Conservation (phyloP, 2,113 vertebrate species). For the Salvelinus namaycush region DNA sequence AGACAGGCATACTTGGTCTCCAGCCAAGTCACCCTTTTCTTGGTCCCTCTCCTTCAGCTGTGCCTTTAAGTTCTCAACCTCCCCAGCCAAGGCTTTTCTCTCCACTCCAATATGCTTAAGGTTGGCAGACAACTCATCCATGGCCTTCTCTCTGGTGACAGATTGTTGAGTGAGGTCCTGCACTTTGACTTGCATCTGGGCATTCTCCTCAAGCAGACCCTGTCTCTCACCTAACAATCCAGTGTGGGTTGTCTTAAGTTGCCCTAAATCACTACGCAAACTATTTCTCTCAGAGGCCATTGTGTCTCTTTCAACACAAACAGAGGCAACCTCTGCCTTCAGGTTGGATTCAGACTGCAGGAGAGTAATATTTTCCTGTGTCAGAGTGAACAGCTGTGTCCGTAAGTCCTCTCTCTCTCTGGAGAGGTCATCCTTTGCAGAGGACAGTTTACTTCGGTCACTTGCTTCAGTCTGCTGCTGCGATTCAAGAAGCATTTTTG, state of each 20-base stretch:
- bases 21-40: slow-evolving; percentile 65
- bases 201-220: slow-evolving; percentile 64
- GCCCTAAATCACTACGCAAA: slow-evolving; percentile 54
- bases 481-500: slow-evolving; percentile 69
- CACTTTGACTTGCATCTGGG: slow-evolving; percentile 54
- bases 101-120: slow-evolving; percentile 75
- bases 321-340: slow-evolving; percentile 56
- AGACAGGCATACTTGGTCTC: slow-evolving; percentile 64
- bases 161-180: slow-evolving; percentile 59
- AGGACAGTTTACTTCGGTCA: slow-evolving; percentile 64
- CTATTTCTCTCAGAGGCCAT: slow-evolving; percentile 42
- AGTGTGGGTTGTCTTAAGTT: slow-evolving; percentile 56
- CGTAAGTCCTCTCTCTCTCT: slow-evolving; percentile 71
- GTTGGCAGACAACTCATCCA: slow-evolving; percentile 68
- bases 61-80: slow-evolving; percentile 67
- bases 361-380: slow-evolving; percentile 69
- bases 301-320: slow-evolving; percentile 48
- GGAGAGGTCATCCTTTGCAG: slow-evolving; percentile 65
- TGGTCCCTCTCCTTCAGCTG: slow-evolving; percentile 63
- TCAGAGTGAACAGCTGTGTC: slow-evolving; percentile 61
- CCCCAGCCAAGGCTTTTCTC: slow-evolving; percentile 66
- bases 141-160: slow-evolving; percentile 59
- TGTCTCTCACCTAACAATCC: slow-evolving; percentile 46
- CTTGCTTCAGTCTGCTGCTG: slow-evolving; percentile 62
- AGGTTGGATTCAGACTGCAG: slow-evolving; percentile 59